Conservation (phyloP, 2,113 vertebrate genomes). For the Patagioenas fasciata region DNA sequence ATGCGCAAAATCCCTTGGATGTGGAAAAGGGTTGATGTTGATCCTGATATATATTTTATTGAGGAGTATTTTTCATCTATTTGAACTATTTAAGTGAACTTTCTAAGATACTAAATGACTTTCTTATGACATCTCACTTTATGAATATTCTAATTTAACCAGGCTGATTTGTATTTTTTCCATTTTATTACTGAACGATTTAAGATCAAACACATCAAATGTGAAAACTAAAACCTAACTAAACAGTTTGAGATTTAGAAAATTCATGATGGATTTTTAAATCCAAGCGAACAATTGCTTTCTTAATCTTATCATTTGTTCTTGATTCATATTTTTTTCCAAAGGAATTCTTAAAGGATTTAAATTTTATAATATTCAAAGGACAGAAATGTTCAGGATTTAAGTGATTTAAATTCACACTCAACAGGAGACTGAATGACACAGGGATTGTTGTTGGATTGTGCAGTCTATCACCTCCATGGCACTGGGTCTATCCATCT, state of each 20-base stretch:
- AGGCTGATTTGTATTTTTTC: constrained; percentile 52
- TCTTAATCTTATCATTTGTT: constrained; percentile 61
- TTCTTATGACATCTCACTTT: constrained; percentile 42
- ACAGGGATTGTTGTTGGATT: not conserved
- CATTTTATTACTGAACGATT: constrained; percentile 62
- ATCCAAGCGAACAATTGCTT: constrained; percentile 62
- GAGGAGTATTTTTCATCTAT: constrained; percentile 40
- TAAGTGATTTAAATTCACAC: constrained; percentile 60
- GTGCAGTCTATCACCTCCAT: constrained; percentile 36
- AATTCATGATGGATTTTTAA: constrained; percentile 66
- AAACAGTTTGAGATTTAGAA: constrained; percentile 68
- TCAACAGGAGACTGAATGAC: constrained; percentile 27
- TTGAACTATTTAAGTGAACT: constrained; percentile 48
- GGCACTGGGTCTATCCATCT: not conserved
- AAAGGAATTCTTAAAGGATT: constrained; percentile 55
- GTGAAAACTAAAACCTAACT: constrained; percentile 61
- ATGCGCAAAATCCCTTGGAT: not conserved
- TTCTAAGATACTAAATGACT: constrained; percentile 40
- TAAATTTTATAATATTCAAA: constrained; percentile 63
- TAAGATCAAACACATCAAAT: constrained; percentile 68
- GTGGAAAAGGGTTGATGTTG: constrained; percentile 3
- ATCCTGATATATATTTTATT: constrained; percentile 26
- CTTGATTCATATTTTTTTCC: constrained; percentile 14
- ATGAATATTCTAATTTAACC: constrained; percentile 71
- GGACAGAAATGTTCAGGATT: constrained; percentile 45